Evolutionary conservation across 2,113 vertebrate genomes (phyloP).

Genomic region (Lophius piscatorius): DNA sequence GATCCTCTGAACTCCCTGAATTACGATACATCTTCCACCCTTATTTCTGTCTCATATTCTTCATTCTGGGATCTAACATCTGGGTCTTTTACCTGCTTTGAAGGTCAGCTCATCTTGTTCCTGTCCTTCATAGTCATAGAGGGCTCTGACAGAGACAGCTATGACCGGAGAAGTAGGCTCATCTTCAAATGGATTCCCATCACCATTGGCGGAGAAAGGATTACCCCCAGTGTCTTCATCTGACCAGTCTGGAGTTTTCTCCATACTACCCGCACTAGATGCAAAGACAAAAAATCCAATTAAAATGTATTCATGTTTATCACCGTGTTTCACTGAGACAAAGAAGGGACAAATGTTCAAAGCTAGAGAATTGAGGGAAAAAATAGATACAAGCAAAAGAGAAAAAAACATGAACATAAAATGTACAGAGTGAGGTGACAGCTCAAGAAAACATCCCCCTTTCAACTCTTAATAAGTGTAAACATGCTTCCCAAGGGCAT

Average conservation of each 20-base stretch:
- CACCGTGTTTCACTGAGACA: slow-evolving; percentile 6
- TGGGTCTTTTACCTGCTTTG: slow-evolving; percentile 86
- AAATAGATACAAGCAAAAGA: slow-evolving; percentile 33
- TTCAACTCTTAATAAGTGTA: slow-evolving; percentile 6
- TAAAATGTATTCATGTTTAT: slow-evolving; percentile 5
- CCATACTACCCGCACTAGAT: slow-evolving; percentile 83
- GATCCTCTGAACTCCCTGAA: too few relatives aligned
- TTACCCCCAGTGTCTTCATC: slow-evolving; percentile 90
- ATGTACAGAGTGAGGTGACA: slow-evolving; percentile 13
- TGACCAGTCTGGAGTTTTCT: slow-evolving; percentile 91
- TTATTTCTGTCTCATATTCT: too few relatives aligned
- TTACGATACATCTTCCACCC: too few relatives aligned
- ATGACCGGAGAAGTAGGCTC: slow-evolving; percentile 77
- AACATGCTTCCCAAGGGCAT: slow-evolving; percentile 32
- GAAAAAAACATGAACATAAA: slow-evolving; percentile 32
- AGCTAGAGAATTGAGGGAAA: slow-evolving; percentile 24
- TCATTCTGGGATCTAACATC: too few relatives aligned
- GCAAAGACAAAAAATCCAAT: slow-evolving; percentile 30
- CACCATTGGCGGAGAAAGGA: slow-evolving; percentile 90
- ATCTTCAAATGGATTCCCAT: slow-evolving; percentile 95
- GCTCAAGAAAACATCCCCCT: slow-evolving; percentile 10
- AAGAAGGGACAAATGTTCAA: slow-evolving; percentile 23
- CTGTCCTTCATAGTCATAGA: slow-evolving; percentile 97
- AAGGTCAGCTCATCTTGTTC: slow-evolving; percentile 98
- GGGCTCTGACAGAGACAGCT: slow-evolving; percentile 88